A percentile compares a stretch with the other conserved stretches of the same genome.
phyloP scores from a whole-genome alignment of 2,113 vertebrate genomes.

The Miniopterus natalensis region DNA sequence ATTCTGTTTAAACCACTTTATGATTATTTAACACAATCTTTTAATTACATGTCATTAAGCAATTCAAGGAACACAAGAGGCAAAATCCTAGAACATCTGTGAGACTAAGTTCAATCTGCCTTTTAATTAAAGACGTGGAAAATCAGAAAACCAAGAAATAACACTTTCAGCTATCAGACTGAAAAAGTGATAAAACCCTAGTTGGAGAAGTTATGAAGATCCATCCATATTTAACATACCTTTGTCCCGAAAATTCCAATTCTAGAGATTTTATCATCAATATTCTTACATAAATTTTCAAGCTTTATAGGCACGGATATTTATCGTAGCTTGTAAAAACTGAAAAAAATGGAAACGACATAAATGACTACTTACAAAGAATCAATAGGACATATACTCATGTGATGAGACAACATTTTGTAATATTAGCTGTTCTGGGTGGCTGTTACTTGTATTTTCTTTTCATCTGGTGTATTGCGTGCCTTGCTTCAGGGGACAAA shows the following conservation, averaged over 20 bases:
- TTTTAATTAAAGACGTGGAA: constrained; percentile 20
- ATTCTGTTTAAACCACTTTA: not conserved
- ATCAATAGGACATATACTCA: not conserved
- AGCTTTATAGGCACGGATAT: not conserved
- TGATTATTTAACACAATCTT: not conserved
- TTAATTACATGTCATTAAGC: not conserved
- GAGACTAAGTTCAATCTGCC: not conserved
- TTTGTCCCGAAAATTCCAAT: not conserved
- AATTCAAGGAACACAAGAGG: not conserved
- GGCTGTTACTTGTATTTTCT: not conserved
- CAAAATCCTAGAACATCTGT: not conserved
- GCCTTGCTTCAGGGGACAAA: not conserved
- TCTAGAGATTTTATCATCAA: not conserved
- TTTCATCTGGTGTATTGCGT: not conserved
- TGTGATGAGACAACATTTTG: not conserved
- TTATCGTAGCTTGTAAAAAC: not conserved
- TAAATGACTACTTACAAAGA: not conserved
- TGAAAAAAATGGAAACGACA: not conserved
- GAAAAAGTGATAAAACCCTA: not conserved
- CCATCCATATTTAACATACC: not conserved
- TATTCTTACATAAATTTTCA: not conserved
- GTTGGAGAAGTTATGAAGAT: not conserved
- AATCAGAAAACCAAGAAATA: constrained; percentile 25
- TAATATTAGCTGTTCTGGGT: not conserved
- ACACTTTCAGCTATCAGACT: not conserved